These are phyloP conservation scores for Felis catus DNA, from an alignment of 2,113 vertebrate genomes.

Conservation along the genomic window F.catus_Fca126_mat1.0 CM031424.1:54250001-54250500, in stretches of 20 bases:
- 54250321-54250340: not conserved
- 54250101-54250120: not conserved
- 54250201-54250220: not conserved
- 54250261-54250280: not conserved
- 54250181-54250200: not conserved
- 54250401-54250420: conserved; percentile 39
- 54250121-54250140: conserved; percentile 15
- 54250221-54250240: conserved; percentile 15
- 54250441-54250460: not conserved
- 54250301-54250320: not conserved
- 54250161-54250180: conserved; percentile 11
- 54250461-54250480: conserved; percentile 30
- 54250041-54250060: too few species aligned
- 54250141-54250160: not conserved
- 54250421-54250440: not conserved
- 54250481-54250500: not conserved
- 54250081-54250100: not conserved
- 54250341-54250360: conserved; percentile 30
- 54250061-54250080: too few species aligned
- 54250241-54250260: not conserved
- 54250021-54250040: too few species aligned
- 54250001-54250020: too few species aligned
- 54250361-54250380: conserved; percentile 30
- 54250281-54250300: not conserved
- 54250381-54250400: conserved; percentile 27